Percentiles rank a stretch among this genome's conserved stretches.
These are phyloP conservation scores for Drosophila tristis DNA, from an alignment of 1,140 invertebrate species.

Conservation along the genomic window DNA sequence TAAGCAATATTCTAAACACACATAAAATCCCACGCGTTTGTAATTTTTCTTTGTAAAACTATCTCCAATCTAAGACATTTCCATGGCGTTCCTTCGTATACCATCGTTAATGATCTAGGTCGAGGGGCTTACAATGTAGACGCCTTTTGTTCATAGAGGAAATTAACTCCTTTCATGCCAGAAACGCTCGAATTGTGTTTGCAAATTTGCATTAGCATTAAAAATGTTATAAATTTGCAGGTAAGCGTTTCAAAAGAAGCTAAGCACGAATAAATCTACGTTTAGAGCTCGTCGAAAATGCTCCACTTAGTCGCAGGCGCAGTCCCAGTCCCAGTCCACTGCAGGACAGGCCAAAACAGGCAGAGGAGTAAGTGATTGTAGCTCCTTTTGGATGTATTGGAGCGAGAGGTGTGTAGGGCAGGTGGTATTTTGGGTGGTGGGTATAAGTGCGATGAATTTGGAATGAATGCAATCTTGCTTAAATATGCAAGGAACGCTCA, in stretches of 20 bases:
- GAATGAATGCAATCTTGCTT: constrained; percentile 77
- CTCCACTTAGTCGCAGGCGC: background rate
- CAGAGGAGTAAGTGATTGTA: constrained; percentile 48
- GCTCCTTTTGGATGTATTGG: constrained; percentile 57
- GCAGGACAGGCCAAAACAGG: constrained; percentile 3
- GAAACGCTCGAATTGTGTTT: constrained; percentile 9
- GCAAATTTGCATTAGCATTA: constrained; percentile 29
- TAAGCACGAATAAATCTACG: constrained; percentile 59
- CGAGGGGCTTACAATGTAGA: constrained; percentile 9
- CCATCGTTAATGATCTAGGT: no score
- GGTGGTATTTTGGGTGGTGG: constrained; percentile 21
- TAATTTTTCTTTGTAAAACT: no score
- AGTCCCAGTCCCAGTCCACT: background rate
- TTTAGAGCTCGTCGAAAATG: constrained; percentile 29
- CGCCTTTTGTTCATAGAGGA: constrained; percentile 57
- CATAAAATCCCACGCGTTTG: no score
- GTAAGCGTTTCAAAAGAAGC: constrained; percentile 38
- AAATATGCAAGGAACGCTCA: constrained; percentile 77
- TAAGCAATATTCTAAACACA: no score
- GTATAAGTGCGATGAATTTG: constrained; percentile 57
- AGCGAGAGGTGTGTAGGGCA: constrained; percentile 30
- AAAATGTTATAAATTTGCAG: constrained; percentile 57
- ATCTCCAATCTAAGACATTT: no score
- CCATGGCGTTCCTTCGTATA: no score
- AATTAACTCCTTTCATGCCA: constrained; percentile 56